These are phyloP conservation scores for Aphodius sticticus DNA, from an alignment of 2,888 invertebrate genomes.

Conservation along the genomic window DNA sequence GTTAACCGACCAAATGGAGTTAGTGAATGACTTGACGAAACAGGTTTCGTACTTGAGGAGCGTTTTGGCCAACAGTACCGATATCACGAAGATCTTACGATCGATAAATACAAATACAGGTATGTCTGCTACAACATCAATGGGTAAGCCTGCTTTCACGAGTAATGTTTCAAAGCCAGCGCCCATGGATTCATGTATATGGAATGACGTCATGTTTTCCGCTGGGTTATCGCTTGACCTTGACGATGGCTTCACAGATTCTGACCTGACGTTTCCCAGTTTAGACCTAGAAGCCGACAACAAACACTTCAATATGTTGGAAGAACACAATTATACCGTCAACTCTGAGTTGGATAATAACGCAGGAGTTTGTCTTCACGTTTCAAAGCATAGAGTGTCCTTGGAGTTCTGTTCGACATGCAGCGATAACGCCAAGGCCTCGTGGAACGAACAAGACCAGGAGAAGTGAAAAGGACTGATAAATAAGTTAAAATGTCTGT, in stretches of 20 bases:
- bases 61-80: conserved; percentile 64
- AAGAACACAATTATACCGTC: conserved; percentile 52
- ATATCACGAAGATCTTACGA: conserved; percentile 62
- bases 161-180: conserved; percentile 39
- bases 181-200: conserved; percentile 46
- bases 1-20: conserved; percentile 61
- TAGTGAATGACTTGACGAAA: conserved; percentile 61
- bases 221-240: conserved; percentile 32
- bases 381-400: conserved; percentile 65
- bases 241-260: conserved; percentile 26
- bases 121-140: conserved; percentile 55
- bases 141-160: conserved; percentile 47
- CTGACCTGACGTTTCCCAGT: conserved; percentile 19
- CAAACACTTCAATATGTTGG: conserved; percentile 4
- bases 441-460: conserved; percentile 45
- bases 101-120: conserved; percentile 58
- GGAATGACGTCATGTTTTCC: not conserved
- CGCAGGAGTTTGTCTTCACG: conserved; percentile 66
- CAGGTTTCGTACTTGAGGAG: conserved; percentile 66
- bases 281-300: not conserved
- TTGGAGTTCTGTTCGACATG: conserved; percentile 67
- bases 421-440: conserved; percentile 60
- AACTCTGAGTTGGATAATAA: conserved; percentile 49
- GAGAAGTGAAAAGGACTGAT: conserved; percentile 38
- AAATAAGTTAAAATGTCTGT: conserved; percentile 52